Percentiles rank a stretch among this genome's conserved stretches.
These are phyloP conservation scores for Daboia siamensis DNA, from an alignment of 2,113 vertebrate genomes.

Conservation along the genomic window DNA sequence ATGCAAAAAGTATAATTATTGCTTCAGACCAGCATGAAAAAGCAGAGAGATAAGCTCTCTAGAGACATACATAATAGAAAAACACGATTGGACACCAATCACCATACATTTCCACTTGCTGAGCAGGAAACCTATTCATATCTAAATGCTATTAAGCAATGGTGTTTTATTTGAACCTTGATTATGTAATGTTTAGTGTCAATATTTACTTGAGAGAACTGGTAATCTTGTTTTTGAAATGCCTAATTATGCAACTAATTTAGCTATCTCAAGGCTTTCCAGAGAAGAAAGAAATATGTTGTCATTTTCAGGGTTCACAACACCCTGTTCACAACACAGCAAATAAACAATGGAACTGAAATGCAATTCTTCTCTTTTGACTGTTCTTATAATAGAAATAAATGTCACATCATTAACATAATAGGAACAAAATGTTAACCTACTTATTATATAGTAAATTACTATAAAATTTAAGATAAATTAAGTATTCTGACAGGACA, in stretches of 20 bases:
- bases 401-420: neutral
- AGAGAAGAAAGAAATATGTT: neutral
- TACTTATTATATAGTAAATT: neutral
- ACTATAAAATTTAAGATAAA: neutral
- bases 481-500: neutral
- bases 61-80: neutral
- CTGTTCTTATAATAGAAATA: neutral
- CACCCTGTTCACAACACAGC: neutral
- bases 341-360: neutral
- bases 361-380: neutral
- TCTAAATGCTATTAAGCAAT: neutral
- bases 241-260: neutral
- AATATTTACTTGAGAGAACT: neutral
- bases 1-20: neutral
- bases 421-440: neutral
- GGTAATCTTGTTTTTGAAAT: neutral
- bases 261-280: neutral
- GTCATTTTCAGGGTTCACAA: neutral
- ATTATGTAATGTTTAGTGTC: neutral
- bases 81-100: slow-evolving; percentile 1
- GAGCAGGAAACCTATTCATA: neutral
- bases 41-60: neutral
- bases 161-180: slow-evolving; percentile 8
- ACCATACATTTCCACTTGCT: neutral
- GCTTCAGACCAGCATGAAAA: neutral